Conservation (phyloP, 2,113 vertebrate species). For the Oryzias javanicus region DNA sequence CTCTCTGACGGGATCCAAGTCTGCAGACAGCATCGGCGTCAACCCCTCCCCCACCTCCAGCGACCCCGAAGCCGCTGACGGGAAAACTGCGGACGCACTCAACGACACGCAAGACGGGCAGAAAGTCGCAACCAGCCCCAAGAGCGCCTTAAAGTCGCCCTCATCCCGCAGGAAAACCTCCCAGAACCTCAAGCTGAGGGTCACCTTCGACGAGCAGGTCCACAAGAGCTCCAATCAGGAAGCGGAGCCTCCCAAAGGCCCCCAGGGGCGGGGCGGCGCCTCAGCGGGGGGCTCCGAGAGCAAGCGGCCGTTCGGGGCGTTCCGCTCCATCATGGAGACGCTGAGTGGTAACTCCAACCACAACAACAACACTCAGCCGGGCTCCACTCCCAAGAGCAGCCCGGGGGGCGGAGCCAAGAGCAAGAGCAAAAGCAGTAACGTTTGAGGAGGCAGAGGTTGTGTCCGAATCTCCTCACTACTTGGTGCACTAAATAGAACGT, state of each 20-base stretch:
- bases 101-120: constrained; percentile 77
- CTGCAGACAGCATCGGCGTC: constrained; percentile 77
- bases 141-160: constrained; percentile 97
- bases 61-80: constrained; percentile 80
- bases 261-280: constrained; percentile 81
- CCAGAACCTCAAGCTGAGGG: constrained; percentile 92
- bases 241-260: constrained; percentile 72
- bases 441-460: constrained; percentile 47
- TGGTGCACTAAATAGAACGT: too few species aligned
- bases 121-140: constrained; percentile 90
- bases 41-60: constrained; percentile 89
- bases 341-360: constrained; percentile 94
- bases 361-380: constrained; percentile 79
- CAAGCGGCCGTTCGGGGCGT: constrained; percentile 90
- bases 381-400: constrained; percentile 74
- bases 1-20: constrained; percentile 82
- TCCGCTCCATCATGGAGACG: constrained; percentile 94
- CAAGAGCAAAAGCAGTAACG: constrained; percentile 84
- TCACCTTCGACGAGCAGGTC: constrained; percentile 95
- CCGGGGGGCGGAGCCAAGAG: constrained; percentile 77
- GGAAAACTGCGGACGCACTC: constrained; percentile 57
- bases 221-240: constrained; percentile 81
- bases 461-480: neutral
- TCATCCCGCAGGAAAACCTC: constrained; percentile 93
- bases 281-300: constrained; percentile 74